Evolutionary conservation across 1,140 invertebrate species (phyloP), one percentile per base, ranked within the genome.

Genomic region (Macrosteles quadrilineatus): DNA sequence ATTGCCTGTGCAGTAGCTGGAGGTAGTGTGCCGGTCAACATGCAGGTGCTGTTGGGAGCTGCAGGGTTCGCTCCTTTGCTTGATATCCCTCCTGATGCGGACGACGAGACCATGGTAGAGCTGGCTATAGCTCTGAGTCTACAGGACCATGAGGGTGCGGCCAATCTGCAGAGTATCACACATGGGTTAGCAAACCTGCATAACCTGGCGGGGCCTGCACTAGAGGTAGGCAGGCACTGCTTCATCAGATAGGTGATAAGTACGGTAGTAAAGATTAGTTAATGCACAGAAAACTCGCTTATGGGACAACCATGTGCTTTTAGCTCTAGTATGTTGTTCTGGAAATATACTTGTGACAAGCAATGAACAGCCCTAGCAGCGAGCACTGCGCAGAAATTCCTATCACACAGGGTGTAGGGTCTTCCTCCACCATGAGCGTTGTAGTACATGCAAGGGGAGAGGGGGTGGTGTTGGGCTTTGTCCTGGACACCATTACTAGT

Each of bases 101-200:
- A 97, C 78, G 96, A 98, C 79, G 96, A 98, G 79, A 92, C 95
- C 0, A 98, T 98, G 89, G 93, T 98, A 25, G 95, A 98, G 80
- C 85, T 98, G 69, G 96, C 96, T 0, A 98, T 98, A 74, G 96
- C 96, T 0, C 83, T 98, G 0, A 97, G 95, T 75, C 83, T 98
- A 2, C 95, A 98, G 79, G 94, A 89, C 66, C 87, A 89, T 70
- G 83, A 85, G 67, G 81, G 83, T 32, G 80, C 77, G 23, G 78
- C 80, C 1, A 83, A 83, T 63, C 73, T 85, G 12, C 83, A 84
- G 71, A 82, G 83, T 73, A 82, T 81, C 11, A 71, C 85, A 1
- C 81, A 83, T 0, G 76, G 75, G 36, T 72, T 81, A 23, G 82
- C 83, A 57, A 80, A 80, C 47, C 75, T 85, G 17, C 79, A 79